Base-by-base conservation (phyloP, 2,113 vertebrate species). In the Alectura lathami region DNA sequence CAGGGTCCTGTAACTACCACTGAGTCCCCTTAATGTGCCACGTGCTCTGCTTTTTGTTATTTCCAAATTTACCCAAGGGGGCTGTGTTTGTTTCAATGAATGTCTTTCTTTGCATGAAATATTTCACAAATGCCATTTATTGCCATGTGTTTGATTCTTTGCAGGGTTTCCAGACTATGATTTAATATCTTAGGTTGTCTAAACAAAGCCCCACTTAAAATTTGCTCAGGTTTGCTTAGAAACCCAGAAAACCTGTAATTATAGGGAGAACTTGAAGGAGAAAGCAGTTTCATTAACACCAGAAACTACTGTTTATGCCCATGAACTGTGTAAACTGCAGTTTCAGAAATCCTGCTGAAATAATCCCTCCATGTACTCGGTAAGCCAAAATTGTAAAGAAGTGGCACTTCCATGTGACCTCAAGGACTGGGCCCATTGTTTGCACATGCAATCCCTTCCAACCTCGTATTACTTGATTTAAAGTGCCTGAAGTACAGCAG, bases 181-280 rank as follows among this genome's bases (percentile, higher is more conserved):
- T 95, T 96, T 96, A 94, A 84, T 95, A 96, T 94, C 85, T 88
- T 60, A 81, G 90, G 90, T 88, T 95, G 88, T 95, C 91, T 94
- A 96, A 96, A 96, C 93, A 94, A 96, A 94, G 57, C 83, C 76
- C 60, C 91, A 57, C 88, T 97, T 96, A 94, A 96, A 89, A 90
- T 94, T 95, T 96, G 34, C 48, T 93, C 89, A 90, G 89, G 68
- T 97, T 94, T 94, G 43, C 84, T 91, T 92, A 94, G 93, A 94
- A 94, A 91, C 29, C 42, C 70, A 76, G 75, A 92, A 94, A 80
- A 85, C 56, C 73, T 88, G 67, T 91, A 96, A 94, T 96, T 96
- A 96, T 45, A 94, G 80, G 68, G 91, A 90, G 88, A 95, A 90
- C 72, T 79, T 90, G 56, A 93, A 94, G 87, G 43, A 95, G 78